Evolutionary conservation across 2,888 invertebrate genomes (phyloP), one percentile per base, ranked within the genome.

Genomic region (Pseudolycoriella hygida): DNA sequence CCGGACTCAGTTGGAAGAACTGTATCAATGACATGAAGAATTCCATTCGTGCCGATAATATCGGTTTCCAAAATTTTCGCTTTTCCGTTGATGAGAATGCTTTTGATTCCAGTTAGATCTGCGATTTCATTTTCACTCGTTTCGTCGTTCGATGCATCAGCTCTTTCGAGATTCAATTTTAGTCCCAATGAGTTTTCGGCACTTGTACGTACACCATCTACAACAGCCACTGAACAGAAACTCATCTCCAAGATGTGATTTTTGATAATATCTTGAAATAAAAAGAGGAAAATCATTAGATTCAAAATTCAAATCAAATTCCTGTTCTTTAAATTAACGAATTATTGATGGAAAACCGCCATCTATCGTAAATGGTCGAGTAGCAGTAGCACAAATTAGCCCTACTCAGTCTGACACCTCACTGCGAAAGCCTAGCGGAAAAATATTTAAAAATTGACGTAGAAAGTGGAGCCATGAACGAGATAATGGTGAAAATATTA

Each of bases 1-100:
- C 71, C 71, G 17, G 73, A 70, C 49, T 77, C 72, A 1, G 80
- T 79, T 44, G 78, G 68, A 40, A 81, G 57, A 19, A 81, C 70
- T 3, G 70, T 68, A 53, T 81, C 78, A 50, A 82, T 70, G 20
- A 77, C 66, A 57, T 82, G 79, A 20, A 83, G 57, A 2, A 82
- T 78, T n/a, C 82, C 83, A 60, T 83, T 80, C 2, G 74, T 77
- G 11, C 72, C 79, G 61, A 82, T 71, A 25, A 74, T 63, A 56
- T 82, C 81, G 3, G 66, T 59, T 46, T 69, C 69, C 6, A 69
- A 57, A 19, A 79, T 67, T 56, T 72, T 71, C 1, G 73, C 72
- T 42, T 69, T 67, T 14, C 72, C 69, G 52, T 73, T 73, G 19
- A 78, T 69, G 34, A 72, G 61, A 32, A 77, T 56, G 47, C 73